These are phyloP conservation scores for Alloplasta piceator DNA, from an alignment of 2,888 invertebrate genomes.

Conservation along the genomic window DNA sequence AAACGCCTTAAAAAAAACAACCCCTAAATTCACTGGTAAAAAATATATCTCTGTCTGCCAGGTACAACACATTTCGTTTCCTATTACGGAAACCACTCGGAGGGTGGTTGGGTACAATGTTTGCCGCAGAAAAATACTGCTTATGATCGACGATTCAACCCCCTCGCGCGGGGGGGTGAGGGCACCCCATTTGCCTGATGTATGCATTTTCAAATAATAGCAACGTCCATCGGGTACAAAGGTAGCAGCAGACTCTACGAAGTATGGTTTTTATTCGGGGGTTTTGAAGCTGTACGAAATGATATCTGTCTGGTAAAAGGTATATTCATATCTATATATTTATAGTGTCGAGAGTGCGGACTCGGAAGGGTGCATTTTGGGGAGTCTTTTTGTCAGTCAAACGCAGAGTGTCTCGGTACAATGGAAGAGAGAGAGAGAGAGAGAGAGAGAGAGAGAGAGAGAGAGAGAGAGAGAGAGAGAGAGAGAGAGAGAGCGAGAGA, in stretches of 20 bases:
- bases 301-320: conserved; percentile 48
- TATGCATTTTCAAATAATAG: conserved; percentile 55
- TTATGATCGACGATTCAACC: conserved; percentile 49
- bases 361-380: conserved; percentile 8
- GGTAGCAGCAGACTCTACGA: conserved; percentile 54
- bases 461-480: conserved; percentile 55
- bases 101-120: neutral
- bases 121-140: conserved; percentile 45
- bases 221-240: conserved; percentile 57
- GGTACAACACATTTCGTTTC: conserved; percentile 18
- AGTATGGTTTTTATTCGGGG: conserved; percentile 32
- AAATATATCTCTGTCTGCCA: no score
- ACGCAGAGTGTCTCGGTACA: conserved; percentile 64
- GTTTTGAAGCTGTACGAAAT: conserved; percentile 31
- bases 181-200: conserved; percentile 56
- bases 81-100: conserved; percentile 42
- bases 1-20: neutral
- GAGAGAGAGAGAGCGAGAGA: conserved; percentile 52
- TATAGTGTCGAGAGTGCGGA: neutral
- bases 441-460: conserved; percentile 53
- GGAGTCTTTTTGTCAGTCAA: conserved; percentile 71
- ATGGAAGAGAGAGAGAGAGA: conserved; percentile 56
- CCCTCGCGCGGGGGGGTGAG: neutral
- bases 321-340: conserved; percentile 9
- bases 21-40: neutral